Evolutionary conservation across 2,113 vertebrate genomes (phyloP), one percentile per base, ranked within the genome.

Genomic region (Melanotaenia duboulayi): DNA sequence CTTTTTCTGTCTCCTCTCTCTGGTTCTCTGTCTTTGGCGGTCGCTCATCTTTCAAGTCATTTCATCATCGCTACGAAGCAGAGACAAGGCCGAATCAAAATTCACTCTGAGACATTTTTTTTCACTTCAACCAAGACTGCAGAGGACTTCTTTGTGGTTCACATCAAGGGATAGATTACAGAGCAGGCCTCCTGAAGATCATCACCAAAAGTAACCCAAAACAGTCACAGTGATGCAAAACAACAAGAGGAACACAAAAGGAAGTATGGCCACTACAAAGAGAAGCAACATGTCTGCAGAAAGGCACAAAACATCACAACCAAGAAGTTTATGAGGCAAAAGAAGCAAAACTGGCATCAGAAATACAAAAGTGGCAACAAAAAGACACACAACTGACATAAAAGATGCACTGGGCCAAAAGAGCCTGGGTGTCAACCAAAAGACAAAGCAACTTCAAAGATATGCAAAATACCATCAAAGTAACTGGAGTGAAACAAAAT

Each of bases 31-130:
- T 80, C 62, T 84, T 61, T 66, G 67, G 65, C 32, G 56, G 32
- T 65, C 78, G 69, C 82, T 87, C 76, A 55, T 88, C 87, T 89
- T 88, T 91, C 87, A 83, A 64, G 64, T 85, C 42, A 70, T 91
- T 88, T 87, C 87, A 91, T 91, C 87, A 91, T 87, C 75, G 65
- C 58, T 17, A 66, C 35, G 23, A 49, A 39, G 80, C 71, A 32
- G 65, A 79, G 81, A 79, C 69, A 44, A 65, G 71, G 40, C 62
- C 52, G 4, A 75, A 75, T 78, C 77, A 82, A 78, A 83, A 84
- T 71, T 72, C 73, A 78, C 73, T 80, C 44, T 7, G 20, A 61
- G 62, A 65, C 61, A 46, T 25, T 52, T 32, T 35, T 14, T 55
- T 46, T n/a, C 49, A 52, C 60, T 79, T 72, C 32, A 82, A 71